Conservation (phyloP, 2,888 invertebrate genomes). For the Catotricha subobsoleta region DNA sequence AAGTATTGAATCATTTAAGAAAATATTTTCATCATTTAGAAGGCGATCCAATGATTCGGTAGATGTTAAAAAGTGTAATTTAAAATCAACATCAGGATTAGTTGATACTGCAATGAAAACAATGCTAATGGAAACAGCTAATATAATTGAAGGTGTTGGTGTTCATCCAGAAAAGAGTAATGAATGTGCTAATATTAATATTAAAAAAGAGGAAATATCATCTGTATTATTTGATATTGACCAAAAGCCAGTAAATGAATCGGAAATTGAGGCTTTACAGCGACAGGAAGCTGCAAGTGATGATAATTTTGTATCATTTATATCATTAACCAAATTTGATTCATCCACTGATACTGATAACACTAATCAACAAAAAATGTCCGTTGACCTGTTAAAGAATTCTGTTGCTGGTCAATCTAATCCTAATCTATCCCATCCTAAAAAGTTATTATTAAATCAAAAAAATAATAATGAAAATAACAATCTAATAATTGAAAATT, state of each 20-base stretch:
- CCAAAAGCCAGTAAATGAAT: no score
- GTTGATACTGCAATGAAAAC: conserved; percentile 38
- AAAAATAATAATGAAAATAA: background rate
- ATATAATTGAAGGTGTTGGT: conserved; percentile 18
- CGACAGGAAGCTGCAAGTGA: no score
- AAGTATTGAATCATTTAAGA: conserved; percentile 24
- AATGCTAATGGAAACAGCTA: conserved; percentile 37
- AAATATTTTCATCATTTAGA: conserved; percentile 14
- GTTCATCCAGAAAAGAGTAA: background rate
- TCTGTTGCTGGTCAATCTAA: background rate
- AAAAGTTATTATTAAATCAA: no score
- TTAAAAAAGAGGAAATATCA: background rate
- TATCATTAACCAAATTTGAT: background rate
- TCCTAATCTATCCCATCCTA: no score
- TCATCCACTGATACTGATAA: no score
- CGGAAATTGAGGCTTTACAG: no score
- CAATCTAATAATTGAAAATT: background rate
- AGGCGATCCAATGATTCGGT: conserved; percentile 5
- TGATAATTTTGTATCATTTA: no score
- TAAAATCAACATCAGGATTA: conserved; percentile 24
- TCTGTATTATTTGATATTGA: background rate
- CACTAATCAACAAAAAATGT: no score
- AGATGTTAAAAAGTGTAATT: conserved; percentile 12
- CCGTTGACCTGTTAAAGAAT: background rate
- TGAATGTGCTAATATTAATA: background rate